Evolutionary conservation across 2,113 vertebrate species (phyloP).

Genomic region (Myxocyprinus asiaticus): DNA sequence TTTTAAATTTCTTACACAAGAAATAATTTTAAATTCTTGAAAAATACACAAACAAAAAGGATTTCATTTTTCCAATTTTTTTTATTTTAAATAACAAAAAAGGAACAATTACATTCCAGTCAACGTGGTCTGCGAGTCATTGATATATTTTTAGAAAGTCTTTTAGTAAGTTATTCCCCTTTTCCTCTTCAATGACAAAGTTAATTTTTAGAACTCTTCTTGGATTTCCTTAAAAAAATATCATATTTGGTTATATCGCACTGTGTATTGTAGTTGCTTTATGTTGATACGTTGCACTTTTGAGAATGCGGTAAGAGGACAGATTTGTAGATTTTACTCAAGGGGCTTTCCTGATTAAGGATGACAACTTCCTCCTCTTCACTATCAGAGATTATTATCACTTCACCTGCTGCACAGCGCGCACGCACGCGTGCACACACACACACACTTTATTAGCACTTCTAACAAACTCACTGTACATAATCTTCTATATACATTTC

Average conservation of each 20-base stretch:
- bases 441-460: too few species aligned
- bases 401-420: slow-evolving; percentile 67
- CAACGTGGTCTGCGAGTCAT: neutral
- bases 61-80: neutral
- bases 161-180: neutral
- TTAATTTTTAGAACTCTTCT: neutral
- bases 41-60: too few species aligned
- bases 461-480: too few species aligned
- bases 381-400: slow-evolving; percentile 87
- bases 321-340: slow-evolving; percentile 15
- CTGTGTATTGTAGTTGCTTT: neutral
- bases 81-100: slow-evolving; percentile 28
- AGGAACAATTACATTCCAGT: neutral
- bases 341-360: slow-evolving; percentile 69
- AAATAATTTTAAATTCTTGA: too few species aligned
- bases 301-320: neutral
- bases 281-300: neutral
- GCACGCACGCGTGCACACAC: neutral
- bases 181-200: neutral
- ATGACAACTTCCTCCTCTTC: slow-evolving; percentile 95
- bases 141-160: too few species aligned
- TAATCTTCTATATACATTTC: neutral
- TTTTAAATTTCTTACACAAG: too few species aligned
- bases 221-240: neutral
- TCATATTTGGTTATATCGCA: slow-evolving; percentile 1